Conservation (phyloP, 1,140 invertebrate species). For the Trichonephila clavata region DNA sequence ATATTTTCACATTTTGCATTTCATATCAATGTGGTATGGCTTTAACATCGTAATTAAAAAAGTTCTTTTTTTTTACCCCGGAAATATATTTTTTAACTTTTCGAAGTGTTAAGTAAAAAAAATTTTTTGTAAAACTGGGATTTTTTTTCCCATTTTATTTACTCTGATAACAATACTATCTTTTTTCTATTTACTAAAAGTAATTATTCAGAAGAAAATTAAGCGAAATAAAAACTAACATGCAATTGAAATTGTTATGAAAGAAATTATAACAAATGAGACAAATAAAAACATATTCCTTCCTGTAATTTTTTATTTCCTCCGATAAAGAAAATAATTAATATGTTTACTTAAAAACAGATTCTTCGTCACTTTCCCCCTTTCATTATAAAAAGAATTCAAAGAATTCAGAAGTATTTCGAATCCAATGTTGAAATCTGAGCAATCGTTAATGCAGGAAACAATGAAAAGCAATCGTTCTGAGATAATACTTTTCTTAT, state of each 20-base stretch:
- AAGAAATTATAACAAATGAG: not conserved
- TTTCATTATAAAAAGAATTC: not conserved
- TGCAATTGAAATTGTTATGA: not conserved
- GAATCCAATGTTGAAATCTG: not conserved
- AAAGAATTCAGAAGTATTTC: not conserved
- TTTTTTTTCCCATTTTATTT: too few species aligned
- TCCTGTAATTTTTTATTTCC: not conserved
- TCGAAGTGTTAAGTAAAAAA: too few species aligned
- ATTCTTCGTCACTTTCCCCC: not conserved
- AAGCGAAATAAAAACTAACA: not conserved
- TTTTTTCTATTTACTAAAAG: not conserved
- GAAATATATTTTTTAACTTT: too few species aligned
- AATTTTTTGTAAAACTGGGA: too few species aligned
- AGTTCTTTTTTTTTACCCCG: too few species aligned
- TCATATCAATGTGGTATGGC: too few species aligned
- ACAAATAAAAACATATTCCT: not conserved
- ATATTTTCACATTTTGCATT: too few species aligned
- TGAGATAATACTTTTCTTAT: constrained; percentile 3
- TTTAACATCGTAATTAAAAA: too few species aligned
- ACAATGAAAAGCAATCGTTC: not conserved
- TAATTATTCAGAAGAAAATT: not conserved
- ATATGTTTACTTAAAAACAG: not conserved
- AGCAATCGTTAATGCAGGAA: not conserved
- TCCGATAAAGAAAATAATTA: not conserved
- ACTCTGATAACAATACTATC: not conserved